phyloP scores from a whole-genome alignment of 2,888 invertebrate species.

The Caenorhabditis imperialis region DNA sequence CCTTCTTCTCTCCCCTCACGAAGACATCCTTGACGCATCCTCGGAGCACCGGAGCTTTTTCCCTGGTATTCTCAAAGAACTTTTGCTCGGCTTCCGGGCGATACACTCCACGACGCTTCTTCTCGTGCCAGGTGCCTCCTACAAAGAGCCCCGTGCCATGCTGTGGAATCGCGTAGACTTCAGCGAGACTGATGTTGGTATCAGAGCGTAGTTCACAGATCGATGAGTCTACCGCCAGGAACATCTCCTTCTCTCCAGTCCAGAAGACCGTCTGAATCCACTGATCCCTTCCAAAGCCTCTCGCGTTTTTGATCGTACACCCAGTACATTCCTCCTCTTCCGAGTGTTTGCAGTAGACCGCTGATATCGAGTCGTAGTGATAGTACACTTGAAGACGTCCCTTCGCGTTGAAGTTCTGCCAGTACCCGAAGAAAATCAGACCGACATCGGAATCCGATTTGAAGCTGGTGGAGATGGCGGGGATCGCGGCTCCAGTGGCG shows the following conservation, averaged over 20 bases:
- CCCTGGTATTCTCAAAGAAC: constrained; percentile 68
- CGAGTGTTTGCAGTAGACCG: constrained; percentile 47
- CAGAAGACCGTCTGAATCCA: constrained; percentile 60
- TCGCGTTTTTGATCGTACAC: constrained; percentile 26
- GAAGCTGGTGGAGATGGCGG: constrained; percentile 52
- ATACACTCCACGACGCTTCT: constrained; percentile 61
- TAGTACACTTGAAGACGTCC: constrained; percentile 64
- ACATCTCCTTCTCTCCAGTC: constrained; percentile 43
- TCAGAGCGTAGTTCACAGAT: constrained; percentile 42
- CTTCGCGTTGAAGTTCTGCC: constrained; percentile 51
- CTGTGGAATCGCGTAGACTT: constrained; percentile 56
- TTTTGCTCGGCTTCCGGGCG: constrained; percentile 56
- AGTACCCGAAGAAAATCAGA: constrained; percentile 60
- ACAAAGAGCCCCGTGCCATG: constrained; percentile 58
- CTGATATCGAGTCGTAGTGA: constrained; percentile 51
- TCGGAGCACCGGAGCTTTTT: constrained; percentile 64
- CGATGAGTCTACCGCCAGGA: constrained; percentile 43
- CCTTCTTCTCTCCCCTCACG: constrained; percentile 46
- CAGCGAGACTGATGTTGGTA: constrained; percentile 46
- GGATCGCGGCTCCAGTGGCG: constrained; percentile 39
- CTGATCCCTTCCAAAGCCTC: constrained; percentile 57
- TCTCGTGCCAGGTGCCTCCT: constrained; percentile 64
- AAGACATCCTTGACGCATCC: constrained; percentile 68
- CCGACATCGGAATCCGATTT: constrained; percentile 62
- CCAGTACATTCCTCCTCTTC: constrained; percentile 50